A percentile compares a stretch with the other conserved stretches of the same genome.
phyloP scores from a whole-genome alignment of 2,797 vertebrate genomes.

The Caiman crocodilus region DNA sequence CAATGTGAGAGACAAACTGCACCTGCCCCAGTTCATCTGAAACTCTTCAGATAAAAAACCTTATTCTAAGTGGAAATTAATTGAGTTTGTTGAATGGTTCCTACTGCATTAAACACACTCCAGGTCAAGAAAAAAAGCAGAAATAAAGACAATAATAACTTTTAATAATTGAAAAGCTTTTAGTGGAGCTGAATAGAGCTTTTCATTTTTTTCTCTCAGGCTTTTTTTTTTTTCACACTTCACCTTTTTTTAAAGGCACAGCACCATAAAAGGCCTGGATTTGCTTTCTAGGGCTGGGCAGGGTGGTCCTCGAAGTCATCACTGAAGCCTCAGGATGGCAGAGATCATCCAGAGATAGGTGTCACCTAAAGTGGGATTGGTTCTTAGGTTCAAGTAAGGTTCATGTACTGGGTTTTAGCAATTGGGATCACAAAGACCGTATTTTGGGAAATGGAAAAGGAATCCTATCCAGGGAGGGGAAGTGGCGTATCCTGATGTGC shows the following conservation, averaged over 20 bases:
- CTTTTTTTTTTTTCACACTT: neutral
- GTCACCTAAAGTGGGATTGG: neutral
- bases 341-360: neutral
- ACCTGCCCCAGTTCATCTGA: slow-evolving; percentile 44
- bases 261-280: neutral
- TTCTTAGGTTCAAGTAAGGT: neutral
- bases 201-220: slow-evolving; percentile 8
- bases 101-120: slow-evolving; percentile 47
- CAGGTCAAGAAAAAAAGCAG: slow-evolving; percentile 21
- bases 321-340: neutral
- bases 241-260: neutral
- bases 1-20: slow-evolving; percentile 59
- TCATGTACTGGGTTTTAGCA: neutral
- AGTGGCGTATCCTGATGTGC: neutral
- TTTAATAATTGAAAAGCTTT: slow-evolving; percentile 50
- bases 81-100: slow-evolving; percentile 54
- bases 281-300: neutral
- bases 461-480: neutral
- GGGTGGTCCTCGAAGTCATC: neutral
- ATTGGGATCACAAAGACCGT: neutral
- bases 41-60: slow-evolving; percentile 64
- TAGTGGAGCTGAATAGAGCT: neutral
- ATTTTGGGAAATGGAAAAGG: neutral
- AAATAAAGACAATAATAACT: slow-evolving; percentile 51
- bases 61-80: slow-evolving; percentile 73